Conservation (phyloP, 2,888 invertebrate genomes). For the Pandemis heparana region DNA sequence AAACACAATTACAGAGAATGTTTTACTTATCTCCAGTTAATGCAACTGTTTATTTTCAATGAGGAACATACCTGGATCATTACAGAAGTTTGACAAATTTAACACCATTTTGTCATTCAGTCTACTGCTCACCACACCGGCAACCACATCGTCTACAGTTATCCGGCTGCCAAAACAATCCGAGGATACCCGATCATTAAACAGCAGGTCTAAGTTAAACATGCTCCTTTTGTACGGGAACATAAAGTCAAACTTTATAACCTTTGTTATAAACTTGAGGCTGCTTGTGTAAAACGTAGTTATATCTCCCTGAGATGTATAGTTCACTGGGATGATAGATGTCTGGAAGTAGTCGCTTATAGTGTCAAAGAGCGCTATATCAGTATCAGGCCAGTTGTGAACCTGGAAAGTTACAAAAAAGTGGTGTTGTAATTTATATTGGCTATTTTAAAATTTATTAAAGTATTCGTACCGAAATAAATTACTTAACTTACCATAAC, state of each 20-base stretch:
- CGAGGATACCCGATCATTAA: conserved; percentile 68
- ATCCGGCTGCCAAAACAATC: conserved; percentile 65
- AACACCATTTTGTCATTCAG: conserved; percentile 66
- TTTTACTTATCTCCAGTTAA: neutral
- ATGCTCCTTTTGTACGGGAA: conserved; percentile 70
- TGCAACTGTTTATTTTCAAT: neutral
- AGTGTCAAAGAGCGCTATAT: conserved; percentile 62
- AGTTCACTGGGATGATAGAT: conserved; percentile 66
- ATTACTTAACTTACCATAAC: conserved; percentile 61
- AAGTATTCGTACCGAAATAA: no score
- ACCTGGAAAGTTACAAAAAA: conserved; percentile 60
- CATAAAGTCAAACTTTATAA: conserved; percentile 72
- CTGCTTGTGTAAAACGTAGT: conserved; percentile 72
- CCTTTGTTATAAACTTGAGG: conserved; percentile 63
- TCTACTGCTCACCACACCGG: conserved; percentile 63
- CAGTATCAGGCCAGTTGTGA: conserved; percentile 67
- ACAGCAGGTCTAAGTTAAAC: conserved; percentile 71
- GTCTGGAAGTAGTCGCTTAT: conserved; percentile 62
- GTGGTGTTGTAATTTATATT: no score
- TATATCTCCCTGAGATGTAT: conserved; percentile 56
- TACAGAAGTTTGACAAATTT: conserved; percentile 71
- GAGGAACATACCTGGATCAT: conserved; percentile 66
- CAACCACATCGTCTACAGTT: conserved; percentile 68
- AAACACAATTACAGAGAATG: neutral
- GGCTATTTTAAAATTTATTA: no score